Conservation (phyloP, 2,888 invertebrate genomes). For the Tachina lurida region DNA sequence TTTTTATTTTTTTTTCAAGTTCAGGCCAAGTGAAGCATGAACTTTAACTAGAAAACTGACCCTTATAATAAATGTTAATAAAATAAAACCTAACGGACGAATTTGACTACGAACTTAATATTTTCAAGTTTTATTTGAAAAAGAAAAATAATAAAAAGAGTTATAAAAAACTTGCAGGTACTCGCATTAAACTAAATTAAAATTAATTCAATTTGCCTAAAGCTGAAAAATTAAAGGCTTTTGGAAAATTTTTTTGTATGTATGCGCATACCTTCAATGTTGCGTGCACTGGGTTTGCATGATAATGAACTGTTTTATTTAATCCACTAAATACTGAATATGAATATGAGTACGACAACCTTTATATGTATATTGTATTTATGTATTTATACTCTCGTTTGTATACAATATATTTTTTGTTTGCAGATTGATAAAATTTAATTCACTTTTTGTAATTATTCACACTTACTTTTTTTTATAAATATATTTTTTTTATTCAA, state of each 20-base stretch:
- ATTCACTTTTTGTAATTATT: slow-evolving; percentile 14
- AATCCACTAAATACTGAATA: neutral
- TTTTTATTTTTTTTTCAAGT: slow-evolving; percentile 18
- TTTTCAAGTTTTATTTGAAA: neutral
- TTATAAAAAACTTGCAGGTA: slow-evolving; percentile 7
- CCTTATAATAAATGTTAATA: slow-evolving; percentile 10
- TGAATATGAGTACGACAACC: neutral
- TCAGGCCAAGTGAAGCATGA: slow-evolving; percentile 34
- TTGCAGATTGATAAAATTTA: slow-evolving; percentile 13
- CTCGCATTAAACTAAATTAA: neutral
- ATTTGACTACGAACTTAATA: neutral
- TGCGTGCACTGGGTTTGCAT: slow-evolving; percentile 1
- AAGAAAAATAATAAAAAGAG: neutral
- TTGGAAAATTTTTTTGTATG: neutral
- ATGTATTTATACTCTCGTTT: neutral
- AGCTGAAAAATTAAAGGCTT: neutral
- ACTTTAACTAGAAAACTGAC: neutral
- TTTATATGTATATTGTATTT: neutral
- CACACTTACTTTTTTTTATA: slow-evolving; percentile 5
- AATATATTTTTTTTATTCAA: neutral
- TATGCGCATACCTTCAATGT: slow-evolving; percentile 11
- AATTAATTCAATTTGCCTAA: slow-evolving; percentile 22
- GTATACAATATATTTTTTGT: neutral
- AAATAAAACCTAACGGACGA: neutral
- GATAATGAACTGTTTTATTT: slow-evolving; percentile 24